These are phyloP conservation scores for Rhynchophorus ferrugineus DNA, from an alignment of 1,140 invertebrate genomes.

Conservation along the genomic window DNA sequence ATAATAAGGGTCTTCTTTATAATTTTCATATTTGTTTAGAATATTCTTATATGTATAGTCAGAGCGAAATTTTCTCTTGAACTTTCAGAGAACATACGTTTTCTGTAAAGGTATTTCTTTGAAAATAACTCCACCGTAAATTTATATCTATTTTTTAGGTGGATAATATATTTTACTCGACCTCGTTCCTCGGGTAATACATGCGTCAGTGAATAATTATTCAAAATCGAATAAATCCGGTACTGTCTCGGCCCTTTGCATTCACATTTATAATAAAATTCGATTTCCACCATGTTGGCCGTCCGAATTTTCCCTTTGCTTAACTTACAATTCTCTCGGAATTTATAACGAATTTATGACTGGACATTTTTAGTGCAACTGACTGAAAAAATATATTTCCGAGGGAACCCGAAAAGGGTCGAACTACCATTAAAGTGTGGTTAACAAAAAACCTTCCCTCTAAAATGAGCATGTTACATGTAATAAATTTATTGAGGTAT, in stretches of 20 bases:
- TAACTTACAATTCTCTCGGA: conserved; percentile 7
- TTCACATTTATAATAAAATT: conserved; percentile 6
- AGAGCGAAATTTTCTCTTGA: too few species aligned
- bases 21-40: too few species aligned
- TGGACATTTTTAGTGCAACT: conserved; percentile 17
- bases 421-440: conserved; percentile 17
- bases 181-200: too few species aligned
- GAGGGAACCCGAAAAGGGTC: conserved; percentile 12
- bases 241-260: neutral
- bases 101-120: too few species aligned
- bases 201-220: too few species aligned
- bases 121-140: too few species aligned
- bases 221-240: too few species aligned
- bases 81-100: too few species aligned
- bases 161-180: too few species aligned
- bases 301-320: conserved; percentile 6
- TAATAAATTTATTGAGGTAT: conserved; percentile 15
- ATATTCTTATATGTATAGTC: too few species aligned
- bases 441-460: conserved; percentile 18
- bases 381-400: conserved; percentile 17
- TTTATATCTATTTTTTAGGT: too few species aligned
- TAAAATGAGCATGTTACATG: conserved; percentile 12
- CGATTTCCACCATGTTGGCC: conserved; percentile 5
- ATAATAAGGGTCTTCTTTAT: too few species aligned
- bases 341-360: conserved; percentile 21